Percentiles rank a stretch among this genome's conserved stretches.
phyloP scores from a whole-genome alignment of 2,113 vertebrate genomes.

The Elaphurus davidianus region DNA sequence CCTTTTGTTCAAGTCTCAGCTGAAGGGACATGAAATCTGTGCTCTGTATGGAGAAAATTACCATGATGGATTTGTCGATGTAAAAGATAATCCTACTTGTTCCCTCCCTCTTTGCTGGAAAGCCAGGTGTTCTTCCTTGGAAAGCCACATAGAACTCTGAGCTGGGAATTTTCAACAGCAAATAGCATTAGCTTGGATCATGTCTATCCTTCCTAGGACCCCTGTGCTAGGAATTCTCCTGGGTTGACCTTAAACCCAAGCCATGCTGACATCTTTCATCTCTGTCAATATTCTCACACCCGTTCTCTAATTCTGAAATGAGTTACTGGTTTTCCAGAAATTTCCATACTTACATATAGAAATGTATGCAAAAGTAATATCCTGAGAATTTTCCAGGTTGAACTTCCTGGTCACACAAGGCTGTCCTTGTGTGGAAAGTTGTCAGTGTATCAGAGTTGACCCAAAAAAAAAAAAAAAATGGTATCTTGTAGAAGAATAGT shows the following conservation, averaged over 20 bases:
- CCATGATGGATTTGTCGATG: not conserved
- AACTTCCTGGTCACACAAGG: not conserved
- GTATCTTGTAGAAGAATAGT: not conserved
- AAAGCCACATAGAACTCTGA: not conserved
- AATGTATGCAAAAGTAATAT: not conserved
- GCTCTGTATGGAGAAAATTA: not conserved
- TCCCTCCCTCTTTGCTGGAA: not conserved
- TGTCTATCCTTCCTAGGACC: not conserved
- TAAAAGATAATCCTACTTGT: not conserved
- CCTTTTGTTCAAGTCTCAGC: not conserved
- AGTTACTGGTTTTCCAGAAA: not conserved
- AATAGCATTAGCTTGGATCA: not conserved
- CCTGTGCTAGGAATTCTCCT: not conserved
- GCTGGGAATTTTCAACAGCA: not conserved
- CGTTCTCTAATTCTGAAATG: not conserved
- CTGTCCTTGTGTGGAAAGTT: not conserved
- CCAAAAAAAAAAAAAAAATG: not conserved
- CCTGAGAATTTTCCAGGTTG: not conserved
- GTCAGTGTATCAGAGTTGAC: not conserved
- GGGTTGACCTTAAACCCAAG: not conserved
- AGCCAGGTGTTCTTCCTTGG: not conserved
- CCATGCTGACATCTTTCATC: not conserved
- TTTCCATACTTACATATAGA: not conserved
- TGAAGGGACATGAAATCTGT: not conserved
- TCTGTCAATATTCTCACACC: not conserved